Percentiles rank a stretch among this genome's conserved stretches.
Evolutionary conservation across 35 echinoderm and acorn worm species (phyloP).

Genomic region (Anneissia japonica): DNA sequence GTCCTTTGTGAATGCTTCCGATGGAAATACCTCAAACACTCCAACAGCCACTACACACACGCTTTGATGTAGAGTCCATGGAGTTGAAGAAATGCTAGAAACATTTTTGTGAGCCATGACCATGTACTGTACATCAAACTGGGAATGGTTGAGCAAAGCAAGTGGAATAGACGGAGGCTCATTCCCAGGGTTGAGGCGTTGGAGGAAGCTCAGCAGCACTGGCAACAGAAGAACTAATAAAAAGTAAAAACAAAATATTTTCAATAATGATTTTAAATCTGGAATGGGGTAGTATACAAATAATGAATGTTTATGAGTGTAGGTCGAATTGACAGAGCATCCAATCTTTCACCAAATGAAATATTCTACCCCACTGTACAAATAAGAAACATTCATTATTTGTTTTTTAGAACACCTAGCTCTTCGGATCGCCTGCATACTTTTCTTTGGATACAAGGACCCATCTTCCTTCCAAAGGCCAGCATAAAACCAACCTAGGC

Average conservation of each 20-base stretch:
- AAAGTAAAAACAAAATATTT: not conserved
- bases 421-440: too few species aligned
- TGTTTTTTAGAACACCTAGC: not conserved
- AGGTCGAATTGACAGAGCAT: not conserved
- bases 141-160: not conserved
- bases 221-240: constrained; percentile 89
- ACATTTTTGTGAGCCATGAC: too few species aligned
- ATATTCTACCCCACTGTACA: too few species aligned
- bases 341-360: not conserved
- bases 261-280: not conserved
- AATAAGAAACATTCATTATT: not conserved
- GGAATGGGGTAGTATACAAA: not conserved
- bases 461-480: too few species aligned
- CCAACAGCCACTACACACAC: too few species aligned
- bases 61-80: too few species aligned
- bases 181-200: constrained; percentile 97
- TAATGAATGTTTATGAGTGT: not conserved
- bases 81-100: not conserved
- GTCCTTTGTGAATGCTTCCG: too few species aligned
- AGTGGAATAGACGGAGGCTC: constrained; percentile 10
- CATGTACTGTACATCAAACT: not conserved
- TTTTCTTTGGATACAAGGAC: too few species aligned
- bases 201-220: constrained; percentile 96
- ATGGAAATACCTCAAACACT: too few species aligned
- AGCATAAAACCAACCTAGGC: too few species aligned